Base-by-base conservation (phyloP, 1,140 invertebrate species). In the Psilanteris sp. region DNA sequence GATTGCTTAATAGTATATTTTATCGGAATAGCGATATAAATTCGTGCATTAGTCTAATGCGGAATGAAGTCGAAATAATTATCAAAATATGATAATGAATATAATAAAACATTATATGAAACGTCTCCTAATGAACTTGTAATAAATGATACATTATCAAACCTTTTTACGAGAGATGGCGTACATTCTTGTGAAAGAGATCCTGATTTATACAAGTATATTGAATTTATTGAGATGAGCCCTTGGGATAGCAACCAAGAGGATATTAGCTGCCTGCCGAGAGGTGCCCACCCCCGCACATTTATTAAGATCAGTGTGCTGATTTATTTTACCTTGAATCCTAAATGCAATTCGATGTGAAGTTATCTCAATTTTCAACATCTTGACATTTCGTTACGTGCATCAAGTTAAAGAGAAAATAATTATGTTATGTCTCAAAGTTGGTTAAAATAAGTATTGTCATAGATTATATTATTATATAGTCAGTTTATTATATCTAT, bases 221-320 rank as follows among this genome's bases (percentile, higher is more conserved):
- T 89, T 88, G 86, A 89, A 89, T 89, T 89, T 89, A 89, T 89
- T 88, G 86, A 88, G 86, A 88, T 87, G 86, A 89, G 87, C 85
- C 80, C 75, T 82, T 79, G 82, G 86, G 87, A 89, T 87, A 89
- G 85, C 86, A 81, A 79, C 84, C 86, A 85, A 79, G 82, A 88
- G 87, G 87, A 88, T 88, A 88, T 88, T 88, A 88, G 87, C 85
- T 88, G 87, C 86, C 87, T 88, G 83, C 85, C 83, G 83, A 68
- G 78, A 81, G 81, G 79, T 64, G 31, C 67, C 64, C 54, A 36
- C 32, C 59, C 83, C 81, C 50, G 66, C 79, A 80, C 86, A 86
- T 88, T 88, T 88, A 88, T 88, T 88, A 88, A 88, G 86, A 88
- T 87, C 83, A 67, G 78, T 39, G 29, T 50, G 57, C 78, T 86